Conservation (phyloP, 2,797 vertebrate genomes). For the Dicrostonyx torquatus region DNA sequence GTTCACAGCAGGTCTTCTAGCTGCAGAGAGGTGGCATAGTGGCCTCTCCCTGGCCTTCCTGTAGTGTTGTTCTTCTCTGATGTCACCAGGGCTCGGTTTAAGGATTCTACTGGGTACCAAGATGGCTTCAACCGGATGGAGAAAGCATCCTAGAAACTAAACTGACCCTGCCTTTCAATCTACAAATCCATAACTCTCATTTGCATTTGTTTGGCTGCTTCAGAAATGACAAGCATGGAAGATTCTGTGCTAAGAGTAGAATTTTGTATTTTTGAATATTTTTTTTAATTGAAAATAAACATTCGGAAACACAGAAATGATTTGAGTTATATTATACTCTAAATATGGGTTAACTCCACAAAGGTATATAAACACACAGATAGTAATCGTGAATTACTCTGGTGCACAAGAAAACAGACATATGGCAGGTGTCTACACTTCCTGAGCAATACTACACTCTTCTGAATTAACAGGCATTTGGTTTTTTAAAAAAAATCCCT, state of each 20-base stretch:
- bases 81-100: not conserved
- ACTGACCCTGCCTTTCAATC: conserved; percentile 1
- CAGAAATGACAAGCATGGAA: conserved; percentile 25
- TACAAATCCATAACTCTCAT: not conserved
- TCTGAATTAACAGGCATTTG: conserved; percentile 62
- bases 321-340: conserved; percentile 65
- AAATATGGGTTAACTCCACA: conserved; percentile 50
- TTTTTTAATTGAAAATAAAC: conserved; percentile 70
- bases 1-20: not conserved
- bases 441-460: conserved; percentile 49
- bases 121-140: not conserved
- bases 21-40: not conserved
- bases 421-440: conserved; percentile 69
- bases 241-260: conserved; percentile 43
- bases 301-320: conserved; percentile 59
- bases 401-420: conserved; percentile 68
- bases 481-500: not conserved
- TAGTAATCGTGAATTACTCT: conserved; percentile 70
- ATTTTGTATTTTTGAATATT: conserved; percentile 51
- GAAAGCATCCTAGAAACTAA: not conserved
- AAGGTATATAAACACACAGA: conserved; percentile 71
- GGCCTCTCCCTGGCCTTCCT: not conserved
- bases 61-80: not conserved
- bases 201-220: conserved; percentile 48
- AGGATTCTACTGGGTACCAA: not conserved